Evolutionary conservation across 2,113 vertebrate genomes (phyloP), one percentile per base, ranked within the genome.

Genomic region (Leptobrachium ailaonicum): DNA sequence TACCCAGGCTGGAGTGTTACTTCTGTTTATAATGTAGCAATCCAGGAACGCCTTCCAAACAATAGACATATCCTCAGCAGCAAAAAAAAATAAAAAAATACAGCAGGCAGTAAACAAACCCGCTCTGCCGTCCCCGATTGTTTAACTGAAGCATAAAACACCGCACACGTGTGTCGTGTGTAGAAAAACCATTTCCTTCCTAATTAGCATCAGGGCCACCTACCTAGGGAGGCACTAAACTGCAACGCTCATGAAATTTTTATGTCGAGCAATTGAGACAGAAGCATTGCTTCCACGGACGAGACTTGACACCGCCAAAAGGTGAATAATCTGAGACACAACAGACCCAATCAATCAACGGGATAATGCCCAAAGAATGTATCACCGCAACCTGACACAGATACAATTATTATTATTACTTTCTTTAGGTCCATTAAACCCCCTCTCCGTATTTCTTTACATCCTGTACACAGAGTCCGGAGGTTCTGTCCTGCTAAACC

Each of bases 241-340:
- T 79, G 82, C 77, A 77, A 80, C 44, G 50, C 53, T 88, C 83
- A 86, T 90, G 80, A 89, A 90, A 89, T 88, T 88, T 89, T 88
- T 85, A 92, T 81, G 41, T 50, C 7, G 43, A 10, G 20, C 6
- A 13, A 7, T 0, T 68, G 66, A 84, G 76, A 45, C 69, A 82
- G 83, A 67, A 84, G 79, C 43, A 14, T 63, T 83, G 76, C 64
- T 73, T 84, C 64, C 64, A 13, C 1, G 50, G 44, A 50, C 84
- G 71, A 68, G 71, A 64, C 77, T 76, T 77, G 54, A 74, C 68
- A 82, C 78, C 4, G 0, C 53, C 86, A 50, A 50, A 75, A 80
- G 77, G 67, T 14, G 85, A 85, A 83, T 72, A 69, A 73, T 0
- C 0, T 75, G 64, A 85, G 50, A 66, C 45, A 50, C 69, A 47